Percentiles rank a stretch among this genome's conserved stretches.
These are phyloP conservation scores for Orthosia gothica DNA, from an alignment of 2,888 invertebrate genomes.

Conservation along the genomic window DNA sequence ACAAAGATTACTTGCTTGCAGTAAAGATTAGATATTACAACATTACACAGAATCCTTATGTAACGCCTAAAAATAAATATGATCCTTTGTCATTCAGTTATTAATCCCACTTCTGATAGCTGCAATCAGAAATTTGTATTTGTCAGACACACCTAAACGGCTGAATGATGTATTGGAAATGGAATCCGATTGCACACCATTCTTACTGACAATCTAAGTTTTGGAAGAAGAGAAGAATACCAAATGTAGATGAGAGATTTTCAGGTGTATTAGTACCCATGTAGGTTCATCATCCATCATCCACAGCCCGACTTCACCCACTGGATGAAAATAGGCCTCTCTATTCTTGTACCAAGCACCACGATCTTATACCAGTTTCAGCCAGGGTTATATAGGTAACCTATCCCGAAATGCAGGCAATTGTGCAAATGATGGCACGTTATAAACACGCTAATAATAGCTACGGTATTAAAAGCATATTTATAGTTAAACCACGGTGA, in stretches of 20 bases:
- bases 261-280: too few species aligned
- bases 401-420: neutral
- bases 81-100: slow-evolving; percentile 31
- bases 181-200: neutral
- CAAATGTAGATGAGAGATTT: neutral
- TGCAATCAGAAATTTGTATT: slow-evolving; percentile 6
- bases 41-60: slow-evolving; percentile 18
- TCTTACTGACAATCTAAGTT: neutral
- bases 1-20: slow-evolving; percentile 9
- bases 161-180: neutral
- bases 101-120: slow-evolving; percentile 15
- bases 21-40: slow-evolving; percentile 45
- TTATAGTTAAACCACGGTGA: neutral
- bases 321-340: too few species aligned
- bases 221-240: neutral
- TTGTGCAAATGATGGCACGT: neutral
- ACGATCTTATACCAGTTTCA: too few species aligned
- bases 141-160: slow-evolving; percentile 8
- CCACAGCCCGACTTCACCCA: too few species aligned
- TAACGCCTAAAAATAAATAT: slow-evolving; percentile 52
- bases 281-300: too few species aligned
- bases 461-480: slow-evolving; percentile 4
- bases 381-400: too few species aligned
- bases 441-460: slow-evolving; percentile 1
- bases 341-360: too few species aligned